Percentiles rank a stretch among this genome's conserved stretches.
Evolutionary conservation across 2,888 invertebrate species (phyloP).

Genomic region (Acanthoscelides obtectus): DNA sequence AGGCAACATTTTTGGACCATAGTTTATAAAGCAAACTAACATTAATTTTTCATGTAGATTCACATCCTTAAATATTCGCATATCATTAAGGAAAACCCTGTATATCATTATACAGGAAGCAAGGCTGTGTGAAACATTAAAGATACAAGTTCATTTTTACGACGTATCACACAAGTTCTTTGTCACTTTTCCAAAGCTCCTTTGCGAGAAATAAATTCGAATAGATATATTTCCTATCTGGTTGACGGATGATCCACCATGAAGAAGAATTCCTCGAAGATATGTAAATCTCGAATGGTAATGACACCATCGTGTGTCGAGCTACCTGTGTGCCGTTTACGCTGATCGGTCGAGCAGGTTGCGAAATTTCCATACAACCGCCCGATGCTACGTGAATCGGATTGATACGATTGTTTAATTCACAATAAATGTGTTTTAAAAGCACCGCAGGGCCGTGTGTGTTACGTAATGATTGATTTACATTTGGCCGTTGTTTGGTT

Average conservation of each 20-base stretch:
- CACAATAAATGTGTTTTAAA: too few species aligned
- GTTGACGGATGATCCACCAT: not conserved
- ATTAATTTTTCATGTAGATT: too few species aligned
- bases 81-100: too few species aligned
- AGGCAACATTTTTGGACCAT: too few species aligned
- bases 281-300: not conserved
- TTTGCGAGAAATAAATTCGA: not conserved
- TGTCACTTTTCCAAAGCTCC: not conserved
- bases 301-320: not conserved
- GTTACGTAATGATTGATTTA: not conserved
- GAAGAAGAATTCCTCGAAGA: not conserved
- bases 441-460: not conserved
- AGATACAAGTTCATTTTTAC: too few species aligned
- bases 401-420: not conserved
- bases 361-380: not conserved
- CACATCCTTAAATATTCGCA: too few species aligned
- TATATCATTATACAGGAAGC: too few species aligned
- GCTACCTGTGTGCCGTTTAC: not conserved
- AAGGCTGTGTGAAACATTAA: too few species aligned
- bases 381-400: not conserved
- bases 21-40: too few species aligned
- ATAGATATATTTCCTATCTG: not conserved
- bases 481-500: too few species aligned
- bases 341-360: not conserved
- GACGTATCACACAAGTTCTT: too few species aligned